phyloP scores from a whole-genome alignment of 1,140 invertebrate species.

The Drosophila persimilis region DNA sequence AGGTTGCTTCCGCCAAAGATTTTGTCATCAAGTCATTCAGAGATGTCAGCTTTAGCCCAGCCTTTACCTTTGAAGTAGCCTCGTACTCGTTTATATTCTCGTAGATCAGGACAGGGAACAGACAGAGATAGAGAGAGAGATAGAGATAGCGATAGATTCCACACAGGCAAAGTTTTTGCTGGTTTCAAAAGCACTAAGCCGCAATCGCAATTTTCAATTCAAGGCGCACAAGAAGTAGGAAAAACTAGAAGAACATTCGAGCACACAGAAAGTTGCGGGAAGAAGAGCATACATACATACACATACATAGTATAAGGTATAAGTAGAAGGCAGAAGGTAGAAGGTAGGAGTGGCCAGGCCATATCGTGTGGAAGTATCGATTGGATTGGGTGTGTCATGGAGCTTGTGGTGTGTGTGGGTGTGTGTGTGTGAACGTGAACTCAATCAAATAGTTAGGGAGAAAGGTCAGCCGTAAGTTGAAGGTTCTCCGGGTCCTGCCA shows the following conservation, averaged over 20 bases:
- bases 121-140: not conserved
- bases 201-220: constrained; percentile 29
- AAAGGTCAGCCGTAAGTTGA: constrained; percentile 48
- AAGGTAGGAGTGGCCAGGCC: constrained; percentile 54
- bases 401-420: constrained; percentile 31
- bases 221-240: constrained; percentile 48
- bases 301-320: constrained; percentile 20
- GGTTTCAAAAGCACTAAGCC: constrained; percentile 31
- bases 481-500: constrained; percentile 25
- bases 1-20: not conserved
- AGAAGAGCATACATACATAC: constrained; percentile 34
- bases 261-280: constrained; percentile 40
- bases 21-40: too few relatives aligned
- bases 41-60: not conserved
- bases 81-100: not conserved
- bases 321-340: constrained; percentile 3
- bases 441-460: constrained; percentile 30
- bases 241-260: constrained; percentile 30
- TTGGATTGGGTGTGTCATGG: constrained; percentile 24
- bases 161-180: constrained; percentile 32
- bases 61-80: constrained; percentile 3
- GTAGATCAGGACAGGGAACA: not conserved
- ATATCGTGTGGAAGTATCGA: constrained; percentile 23
- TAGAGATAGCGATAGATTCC: constrained; percentile 10
- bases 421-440: constrained; percentile 22